Evolutionary conservation across 2,888 invertebrate genomes (phyloP).

Genomic region (Acleris laterana): DNA sequence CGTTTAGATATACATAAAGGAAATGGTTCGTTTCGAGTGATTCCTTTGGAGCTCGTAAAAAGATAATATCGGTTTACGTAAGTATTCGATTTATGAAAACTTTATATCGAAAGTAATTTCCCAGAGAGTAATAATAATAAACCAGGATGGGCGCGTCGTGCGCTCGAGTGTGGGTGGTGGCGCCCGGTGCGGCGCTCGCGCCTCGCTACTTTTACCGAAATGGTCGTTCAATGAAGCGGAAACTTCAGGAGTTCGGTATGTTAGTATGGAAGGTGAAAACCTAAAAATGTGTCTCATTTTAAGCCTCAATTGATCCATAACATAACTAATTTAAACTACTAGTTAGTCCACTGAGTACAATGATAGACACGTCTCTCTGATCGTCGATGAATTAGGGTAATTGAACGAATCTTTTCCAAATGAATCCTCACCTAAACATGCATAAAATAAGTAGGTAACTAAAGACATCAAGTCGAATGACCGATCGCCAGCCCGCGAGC

Average conservation of each 20-base stretch:
- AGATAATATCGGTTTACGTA: constrained; percentile 41
- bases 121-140: constrained; percentile 34
- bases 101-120: constrained; percentile 41
- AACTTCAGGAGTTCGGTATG: background rate
- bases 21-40: constrained; percentile 11
- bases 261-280: too few species aligned
- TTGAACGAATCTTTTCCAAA: too few species aligned
- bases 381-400: too few species aligned
- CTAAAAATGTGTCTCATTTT: too few species aligned
- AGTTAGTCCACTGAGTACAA: too few species aligned
- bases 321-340: too few species aligned
- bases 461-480: constrained; percentile 11
- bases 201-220: background rate
- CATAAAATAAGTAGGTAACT: constrained; percentile 8
- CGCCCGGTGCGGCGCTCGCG: constrained; percentile 10
- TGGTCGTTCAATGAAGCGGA: background rate
- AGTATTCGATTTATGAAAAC: constrained; percentile 43
- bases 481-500: constrained; percentile 19
- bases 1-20: constrained; percentile 15
- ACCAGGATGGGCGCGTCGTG: constrained; percentile 31
- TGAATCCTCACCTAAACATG: background rate
- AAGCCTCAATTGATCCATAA: too few species aligned
- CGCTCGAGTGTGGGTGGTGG: constrained; percentile 31
- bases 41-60: constrained; percentile 41
- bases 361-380: too few species aligned